Percentiles rank a stretch among this genome's conserved stretches.
Evolutionary conservation across 35 echinoderm and acorn worm species (phyloP).

Genomic region (Ophioderma brevispina): DNA sequence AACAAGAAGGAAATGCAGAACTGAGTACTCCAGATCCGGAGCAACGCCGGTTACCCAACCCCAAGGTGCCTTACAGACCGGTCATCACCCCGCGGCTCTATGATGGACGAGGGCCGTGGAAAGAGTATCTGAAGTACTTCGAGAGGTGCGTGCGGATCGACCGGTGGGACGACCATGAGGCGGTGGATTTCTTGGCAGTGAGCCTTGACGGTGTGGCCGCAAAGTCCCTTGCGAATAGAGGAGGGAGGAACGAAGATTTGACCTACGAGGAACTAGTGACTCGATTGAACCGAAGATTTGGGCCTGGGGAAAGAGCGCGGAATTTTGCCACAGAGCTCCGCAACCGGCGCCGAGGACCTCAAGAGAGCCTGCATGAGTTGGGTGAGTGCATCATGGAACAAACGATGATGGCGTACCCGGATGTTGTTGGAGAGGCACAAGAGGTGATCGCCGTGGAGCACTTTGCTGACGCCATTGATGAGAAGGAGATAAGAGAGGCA

Average conservation of each 20-base stretch:
- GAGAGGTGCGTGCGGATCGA: not conserved
- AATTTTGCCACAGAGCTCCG: not conserved
- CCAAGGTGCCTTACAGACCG: too few species aligned
- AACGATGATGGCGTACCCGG: conserved; percentile 1
- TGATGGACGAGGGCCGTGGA: conserved; percentile 35
- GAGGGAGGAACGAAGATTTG: not conserved
- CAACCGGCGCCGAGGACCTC: not conserved
- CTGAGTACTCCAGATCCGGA: too few species aligned
- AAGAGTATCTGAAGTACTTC: conserved; percentile 43
- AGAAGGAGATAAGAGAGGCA: conserved; percentile 4
- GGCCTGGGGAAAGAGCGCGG: conserved; percentile 16
- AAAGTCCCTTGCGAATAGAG: not conserved
- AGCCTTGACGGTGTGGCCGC: not conserved
- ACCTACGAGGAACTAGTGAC: not conserved
- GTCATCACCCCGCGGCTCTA: too few species aligned
- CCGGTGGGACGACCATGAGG: conserved; percentile 2
- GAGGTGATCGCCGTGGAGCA: conserved; percentile 24
- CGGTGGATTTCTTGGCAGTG: not conserved
- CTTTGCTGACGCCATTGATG: conserved; percentile 4
- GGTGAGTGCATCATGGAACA: conserved; percentile 8
- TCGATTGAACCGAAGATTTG: conserved; percentile 20
- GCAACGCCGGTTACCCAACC: too few species aligned
- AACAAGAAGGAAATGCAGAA: too few species aligned
- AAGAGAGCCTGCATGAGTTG: conserved; percentile 12
- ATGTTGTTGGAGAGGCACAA: not conserved